Evolutionary conservation across 2,113 vertebrate species (phyloP).

Genomic region (Chaetorhynchus papuensis): DNA sequence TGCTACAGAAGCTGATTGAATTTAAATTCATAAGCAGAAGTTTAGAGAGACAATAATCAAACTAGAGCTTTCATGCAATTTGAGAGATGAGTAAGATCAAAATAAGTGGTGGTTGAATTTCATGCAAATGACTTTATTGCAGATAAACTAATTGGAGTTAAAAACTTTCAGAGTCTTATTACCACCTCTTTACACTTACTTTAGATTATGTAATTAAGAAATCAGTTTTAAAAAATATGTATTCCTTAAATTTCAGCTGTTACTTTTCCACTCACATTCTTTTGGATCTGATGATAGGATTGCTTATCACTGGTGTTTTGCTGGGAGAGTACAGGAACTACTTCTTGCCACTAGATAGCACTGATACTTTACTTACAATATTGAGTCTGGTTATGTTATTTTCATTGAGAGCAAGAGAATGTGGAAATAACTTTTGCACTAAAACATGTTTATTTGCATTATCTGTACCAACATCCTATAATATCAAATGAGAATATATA

Average conservation of each 20-base stretch:
- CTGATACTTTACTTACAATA: constrained; percentile 42
- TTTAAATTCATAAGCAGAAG: constrained; percentile 13
- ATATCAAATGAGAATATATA: not conserved
- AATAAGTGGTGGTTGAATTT: not conserved
- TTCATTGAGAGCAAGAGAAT: not conserved
- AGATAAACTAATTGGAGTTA: not conserved
- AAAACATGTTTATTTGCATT: not conserved
- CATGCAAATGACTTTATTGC: not conserved
- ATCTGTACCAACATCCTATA: not conserved
- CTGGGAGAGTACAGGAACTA: not conserved
- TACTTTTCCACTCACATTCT: not conserved
- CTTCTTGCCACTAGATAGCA: constrained; percentile 71
- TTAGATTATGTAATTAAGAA: not conserved
- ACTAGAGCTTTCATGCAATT: not conserved
- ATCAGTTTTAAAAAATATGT: not conserved
- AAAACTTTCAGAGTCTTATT: not conserved
- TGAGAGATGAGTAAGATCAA: not conserved
- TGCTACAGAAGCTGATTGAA: not conserved
- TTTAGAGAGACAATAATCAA: not conserved
- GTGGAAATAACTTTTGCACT: not conserved
- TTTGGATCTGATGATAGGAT: not conserved
- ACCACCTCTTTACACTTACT: not conserved
- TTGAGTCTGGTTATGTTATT: not conserved
- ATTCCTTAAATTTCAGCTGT: not conserved
- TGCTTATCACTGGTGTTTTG: not conserved